phyloP scores from a whole-genome alignment of 2,113 vertebrate species.

The Onychostoma macrolepis region DNA sequence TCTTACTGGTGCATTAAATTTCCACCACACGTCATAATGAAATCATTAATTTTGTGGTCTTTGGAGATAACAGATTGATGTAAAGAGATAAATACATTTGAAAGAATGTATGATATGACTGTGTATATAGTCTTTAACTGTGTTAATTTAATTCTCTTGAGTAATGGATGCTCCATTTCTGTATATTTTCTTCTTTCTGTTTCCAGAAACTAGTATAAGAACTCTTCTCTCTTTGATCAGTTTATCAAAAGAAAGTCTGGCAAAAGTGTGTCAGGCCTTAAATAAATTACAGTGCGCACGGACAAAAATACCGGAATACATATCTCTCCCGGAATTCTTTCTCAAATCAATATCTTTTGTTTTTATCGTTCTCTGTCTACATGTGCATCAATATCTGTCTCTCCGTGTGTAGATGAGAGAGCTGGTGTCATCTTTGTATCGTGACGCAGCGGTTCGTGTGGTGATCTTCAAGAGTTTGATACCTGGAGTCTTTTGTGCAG shows the following conservation, averaged over 20 bases:
- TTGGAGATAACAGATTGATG: background rate
- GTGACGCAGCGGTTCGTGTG: conserved; percentile 79
- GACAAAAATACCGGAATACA: background rate
- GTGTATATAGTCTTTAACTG: background rate
- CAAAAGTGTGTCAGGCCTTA: conserved; percentile 26
- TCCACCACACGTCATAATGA: background rate
- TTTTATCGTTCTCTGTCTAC: background rate
- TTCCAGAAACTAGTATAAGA: background rate
- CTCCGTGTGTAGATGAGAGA: conserved; percentile 77
- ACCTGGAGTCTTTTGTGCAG: conserved; percentile 92
- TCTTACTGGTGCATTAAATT: background rate
- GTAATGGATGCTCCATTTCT: background rate
- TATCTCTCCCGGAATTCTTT: background rate
- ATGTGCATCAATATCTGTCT: background rate
- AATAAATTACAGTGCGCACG: background rate
- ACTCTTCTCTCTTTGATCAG: background rate
- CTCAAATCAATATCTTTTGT: conserved; percentile 1
- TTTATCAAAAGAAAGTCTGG: conserved; percentile 1
- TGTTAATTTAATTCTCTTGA: background rate
- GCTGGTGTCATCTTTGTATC: conserved; percentile 76
- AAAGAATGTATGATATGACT: background rate
- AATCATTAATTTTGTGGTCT: background rate
- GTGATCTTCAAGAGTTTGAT: conserved; percentile 89
- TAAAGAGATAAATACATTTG: background rate
- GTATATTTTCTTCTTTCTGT: background rate